Evolutionary conservation across 2,797 vertebrate species (phyloP).

Genomic region (Urosaurus nigricauda): DNA sequence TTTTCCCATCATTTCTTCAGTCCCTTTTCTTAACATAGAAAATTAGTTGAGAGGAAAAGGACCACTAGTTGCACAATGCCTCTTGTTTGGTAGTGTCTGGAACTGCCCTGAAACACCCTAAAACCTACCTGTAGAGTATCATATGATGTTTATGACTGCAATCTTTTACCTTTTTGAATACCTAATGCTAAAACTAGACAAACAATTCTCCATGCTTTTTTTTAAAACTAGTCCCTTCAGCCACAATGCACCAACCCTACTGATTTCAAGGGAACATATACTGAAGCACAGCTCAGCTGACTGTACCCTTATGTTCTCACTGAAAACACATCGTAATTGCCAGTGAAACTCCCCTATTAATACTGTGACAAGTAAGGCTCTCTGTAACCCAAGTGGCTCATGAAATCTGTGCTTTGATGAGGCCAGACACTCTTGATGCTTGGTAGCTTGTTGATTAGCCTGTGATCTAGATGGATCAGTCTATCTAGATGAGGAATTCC

Average conservation of each 20-base stretch:
- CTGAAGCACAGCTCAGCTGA: not conserved
- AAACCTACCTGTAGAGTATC: not conserved
- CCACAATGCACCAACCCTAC: not conserved
- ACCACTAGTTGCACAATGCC: not conserved
- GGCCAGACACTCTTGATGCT: not conserved
- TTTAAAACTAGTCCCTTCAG: not conserved
- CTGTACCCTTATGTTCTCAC: not conserved
- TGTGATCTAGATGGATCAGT: fast-evolving
- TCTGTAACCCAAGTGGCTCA: not conserved
- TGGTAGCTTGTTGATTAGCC: constrained; percentile 14
- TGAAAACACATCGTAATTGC: not conserved
- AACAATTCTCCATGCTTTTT: not conserved
- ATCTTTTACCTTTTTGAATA: not conserved
- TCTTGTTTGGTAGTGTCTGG: not conserved
- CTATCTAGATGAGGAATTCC: not conserved
- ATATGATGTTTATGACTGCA: not conserved
- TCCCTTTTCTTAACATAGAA: not conserved
- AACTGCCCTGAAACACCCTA: not conserved
- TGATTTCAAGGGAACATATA: not conserved
- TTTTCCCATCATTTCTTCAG: not conserved
- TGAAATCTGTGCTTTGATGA: not conserved
- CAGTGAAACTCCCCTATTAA: not conserved
- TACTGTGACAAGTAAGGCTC: not conserved
- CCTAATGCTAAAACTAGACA: not conserved
- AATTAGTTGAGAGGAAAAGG: not conserved